phyloP scores from a whole-genome alignment of 2,113 vertebrate genomes.

The Pseudonaja textilis region DNA sequence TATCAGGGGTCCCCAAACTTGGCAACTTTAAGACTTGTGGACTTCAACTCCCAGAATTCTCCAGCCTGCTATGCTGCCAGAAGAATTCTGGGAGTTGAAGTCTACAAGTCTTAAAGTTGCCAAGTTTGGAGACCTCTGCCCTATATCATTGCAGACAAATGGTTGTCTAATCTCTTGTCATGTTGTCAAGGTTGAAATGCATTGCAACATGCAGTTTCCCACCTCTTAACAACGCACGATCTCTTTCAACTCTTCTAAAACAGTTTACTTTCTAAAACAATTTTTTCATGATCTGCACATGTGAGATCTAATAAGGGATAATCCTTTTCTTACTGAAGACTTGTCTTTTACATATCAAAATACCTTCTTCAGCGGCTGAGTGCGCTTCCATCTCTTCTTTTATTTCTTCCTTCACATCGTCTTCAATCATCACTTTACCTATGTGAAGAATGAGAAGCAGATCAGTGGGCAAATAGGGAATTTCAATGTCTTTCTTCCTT shows the following conservation, averaged over 20 bases:
- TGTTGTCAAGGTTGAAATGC: neutral
- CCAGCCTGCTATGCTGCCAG: too few species aligned
- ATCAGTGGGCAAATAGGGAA: neutral
- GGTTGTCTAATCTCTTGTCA: too few species aligned
- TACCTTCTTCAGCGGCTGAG: slow-evolving; percentile 86
- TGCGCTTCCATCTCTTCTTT: slow-evolving; percentile 90
- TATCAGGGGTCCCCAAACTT: too few species aligned
- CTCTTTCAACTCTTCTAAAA: neutral
- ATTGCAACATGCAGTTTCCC: neutral
- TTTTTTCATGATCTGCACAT: neutral
- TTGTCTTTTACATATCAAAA: neutral
- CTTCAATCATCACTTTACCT: slow-evolving; percentile 90
- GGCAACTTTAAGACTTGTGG: too few species aligned
- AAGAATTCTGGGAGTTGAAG: too few species aligned
- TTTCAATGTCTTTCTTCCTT: neutral
- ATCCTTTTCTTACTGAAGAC: neutral
- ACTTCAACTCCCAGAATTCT: too few species aligned
- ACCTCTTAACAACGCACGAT: neutral
- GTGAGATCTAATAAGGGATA: neutral
- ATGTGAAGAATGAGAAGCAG: slow-evolving; percentile 26
- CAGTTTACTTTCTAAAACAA: neutral
- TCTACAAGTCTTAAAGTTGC: too few species aligned
- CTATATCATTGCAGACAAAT: too few species aligned
- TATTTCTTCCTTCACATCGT: slow-evolving; percentile 87
- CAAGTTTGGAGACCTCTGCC: too few species aligned